A percentile compares a stretch with the other conserved stretches of the same genome.
These are phyloP conservation scores for Proterorhinus semilunaris DNA, from an alignment of 2,113 vertebrate species.

Conservation along the genomic window DNA sequence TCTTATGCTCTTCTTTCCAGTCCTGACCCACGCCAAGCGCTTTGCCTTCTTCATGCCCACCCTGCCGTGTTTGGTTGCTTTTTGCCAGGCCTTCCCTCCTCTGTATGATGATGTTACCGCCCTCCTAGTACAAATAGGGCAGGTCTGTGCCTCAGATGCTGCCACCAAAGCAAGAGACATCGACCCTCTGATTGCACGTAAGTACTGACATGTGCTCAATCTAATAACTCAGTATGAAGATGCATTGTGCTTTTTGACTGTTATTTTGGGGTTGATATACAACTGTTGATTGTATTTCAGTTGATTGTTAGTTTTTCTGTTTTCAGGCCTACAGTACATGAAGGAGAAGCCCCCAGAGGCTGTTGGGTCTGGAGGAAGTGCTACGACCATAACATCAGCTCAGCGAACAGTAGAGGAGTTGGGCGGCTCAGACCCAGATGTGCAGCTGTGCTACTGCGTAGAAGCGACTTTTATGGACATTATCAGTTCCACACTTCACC, in stretches of 20 bases:
- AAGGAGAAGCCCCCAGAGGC: conserved; percentile 84
- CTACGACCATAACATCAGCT: conserved; percentile 70
- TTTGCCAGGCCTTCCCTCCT: conserved; percentile 96
- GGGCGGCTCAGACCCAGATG: conserved; percentile 86
- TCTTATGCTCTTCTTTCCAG: conserved; percentile 62
- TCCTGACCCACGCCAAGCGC: conserved; percentile 90
- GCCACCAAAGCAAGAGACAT: conserved; percentile 90
- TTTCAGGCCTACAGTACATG: conserved; percentile 87
- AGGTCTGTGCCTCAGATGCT: conserved; percentile 95
- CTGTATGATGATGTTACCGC: conserved; percentile 94
- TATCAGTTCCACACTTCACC: conserved; percentile 87
- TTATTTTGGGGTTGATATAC: neutral
- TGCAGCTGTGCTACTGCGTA: conserved; percentile 91
- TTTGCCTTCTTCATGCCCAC: conserved; percentile 96
- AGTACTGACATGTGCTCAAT: conserved; percentile 51
- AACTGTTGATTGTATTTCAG: neutral
- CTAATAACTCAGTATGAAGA: neutral
- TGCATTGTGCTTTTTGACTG: neutral
- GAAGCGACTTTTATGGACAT: conserved; percentile 95
- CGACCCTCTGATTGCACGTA: conserved; percentile 93
- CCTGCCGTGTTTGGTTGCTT: conserved; percentile 91
- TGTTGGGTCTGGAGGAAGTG: conserved; percentile 38
- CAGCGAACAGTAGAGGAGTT: conserved; percentile 78
- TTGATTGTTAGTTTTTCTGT: neutral
- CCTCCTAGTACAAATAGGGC: conserved; percentile 92